Evolutionary conservation across 2,797 vertebrate genomes (phyloP).

Genomic region (Helostoma temminkii): DNA sequence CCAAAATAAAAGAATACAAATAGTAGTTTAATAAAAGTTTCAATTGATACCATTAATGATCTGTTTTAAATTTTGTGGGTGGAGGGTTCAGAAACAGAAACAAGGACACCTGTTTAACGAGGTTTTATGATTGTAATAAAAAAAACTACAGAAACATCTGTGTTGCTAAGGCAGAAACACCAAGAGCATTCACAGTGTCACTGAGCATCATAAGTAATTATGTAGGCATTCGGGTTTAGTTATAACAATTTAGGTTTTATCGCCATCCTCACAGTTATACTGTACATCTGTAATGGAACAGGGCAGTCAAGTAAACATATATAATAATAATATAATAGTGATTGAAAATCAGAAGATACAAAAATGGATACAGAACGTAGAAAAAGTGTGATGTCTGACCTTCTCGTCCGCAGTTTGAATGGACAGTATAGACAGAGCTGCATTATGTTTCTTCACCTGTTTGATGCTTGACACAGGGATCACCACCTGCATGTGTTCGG

Average conservation of each 20-base stretch:
- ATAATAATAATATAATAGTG: no score
- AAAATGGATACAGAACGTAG: neutral
- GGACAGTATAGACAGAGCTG: conserved; percentile 85
- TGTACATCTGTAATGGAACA: neutral
- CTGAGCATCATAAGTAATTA: neutral
- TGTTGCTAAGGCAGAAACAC: neutral
- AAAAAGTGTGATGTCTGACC: conserved; percentile 72
- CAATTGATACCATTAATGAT: no score
- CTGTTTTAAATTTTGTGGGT: neutral
- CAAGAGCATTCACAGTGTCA: neutral
- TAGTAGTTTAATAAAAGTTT: neutral
- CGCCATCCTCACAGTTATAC: neutral
- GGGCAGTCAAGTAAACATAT: neutral
- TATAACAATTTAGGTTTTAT: neutral
- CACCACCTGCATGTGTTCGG: conserved; percentile 73
- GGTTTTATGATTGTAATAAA: neutral
- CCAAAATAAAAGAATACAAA: neutral
- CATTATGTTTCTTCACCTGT: conserved; percentile 86
- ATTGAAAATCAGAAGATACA: neutral
- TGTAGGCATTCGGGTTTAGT: neutral
- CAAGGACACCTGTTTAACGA: neutral
- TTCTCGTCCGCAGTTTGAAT: conserved; percentile 84
- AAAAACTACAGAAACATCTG: neutral
- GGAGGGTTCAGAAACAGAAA: conserved; percentile 1
- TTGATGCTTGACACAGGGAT: conserved; percentile 75